Percentiles rank a stretch among this genome's conserved stretches.
Evolutionary conservation across 2,797 vertebrate species (phyloP).

Genomic region (Alouatta caraya): DNA sequence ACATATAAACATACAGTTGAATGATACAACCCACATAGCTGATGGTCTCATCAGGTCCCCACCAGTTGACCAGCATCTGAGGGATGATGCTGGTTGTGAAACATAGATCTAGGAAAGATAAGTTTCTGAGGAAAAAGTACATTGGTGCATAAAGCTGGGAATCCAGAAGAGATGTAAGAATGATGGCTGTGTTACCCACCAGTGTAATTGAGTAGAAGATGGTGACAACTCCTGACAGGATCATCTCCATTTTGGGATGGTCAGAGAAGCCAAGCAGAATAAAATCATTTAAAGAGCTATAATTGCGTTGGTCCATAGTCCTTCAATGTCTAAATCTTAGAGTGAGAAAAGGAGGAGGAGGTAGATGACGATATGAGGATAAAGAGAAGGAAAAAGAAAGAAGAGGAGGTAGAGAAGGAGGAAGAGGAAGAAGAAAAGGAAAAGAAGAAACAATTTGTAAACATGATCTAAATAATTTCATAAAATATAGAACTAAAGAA

Average conservation of each 20-base stretch:
- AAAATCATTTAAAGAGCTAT: not conserved
- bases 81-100: conserved; percentile 71
- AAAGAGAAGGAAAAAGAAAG: not conserved
- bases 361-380: accelerated
- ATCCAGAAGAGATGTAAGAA: conserved; percentile 48
- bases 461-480: not conserved
- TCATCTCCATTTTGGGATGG: conserved; percentile 27
- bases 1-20: conserved; percentile 64
- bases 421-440: not conserved
- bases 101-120: conserved; percentile 73
- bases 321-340: not conserved
- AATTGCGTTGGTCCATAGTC: conserved; percentile 18
- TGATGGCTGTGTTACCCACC: conserved; percentile 56
- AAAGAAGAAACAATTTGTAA: not conserved
- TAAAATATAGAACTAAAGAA: not conserved
- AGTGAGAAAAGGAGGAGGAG: not conserved
- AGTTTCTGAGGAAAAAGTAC: conserved; percentile 74
- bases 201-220: conserved; percentile 44
- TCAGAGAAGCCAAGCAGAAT: conserved; percentile 65
- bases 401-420: not conserved
- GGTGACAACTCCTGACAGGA: conserved; percentile 50
- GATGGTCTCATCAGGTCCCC: conserved; percentile 59
- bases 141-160: conserved; percentile 68
- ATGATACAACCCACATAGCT: conserved; percentile 26
- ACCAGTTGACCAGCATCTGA: conserved; percentile 71